Evolutionary conservation across 2,888 invertebrate species (phyloP), one percentile per base, ranked within the genome.

Genomic region (Heteromyza rotundicornis): DNA sequence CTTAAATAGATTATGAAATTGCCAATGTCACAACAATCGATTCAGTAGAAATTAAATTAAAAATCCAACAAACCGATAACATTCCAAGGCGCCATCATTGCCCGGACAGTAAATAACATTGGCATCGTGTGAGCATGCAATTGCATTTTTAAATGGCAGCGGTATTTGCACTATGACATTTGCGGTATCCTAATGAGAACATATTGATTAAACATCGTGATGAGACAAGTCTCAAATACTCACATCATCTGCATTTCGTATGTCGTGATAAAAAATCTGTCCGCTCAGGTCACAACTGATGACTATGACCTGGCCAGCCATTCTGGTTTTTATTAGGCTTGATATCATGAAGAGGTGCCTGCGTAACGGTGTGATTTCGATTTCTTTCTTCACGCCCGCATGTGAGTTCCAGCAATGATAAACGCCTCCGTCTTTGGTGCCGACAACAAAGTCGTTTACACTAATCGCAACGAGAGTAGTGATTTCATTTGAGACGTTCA

Each of bases 231-330:
- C n/a, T 60, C 7, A 47, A 22, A 20, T 17, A 64, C 64, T 35
- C 59, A 79, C 79, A 60, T 79, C 78, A 54, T 77, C 79, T 1
- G 62, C 64, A 54, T 73, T 73, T 1, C 71, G 66, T 59, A 80
- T 67, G 52, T 80, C 78, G 56, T 82, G 82, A 59, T 78, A 77
- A 61, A 72, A 78, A 8, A 82, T 72, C 64, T 83, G 79, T 2
- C 83, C 83, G 60, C 82, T 82, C 16, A 83, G 63, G 68, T 83
- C 83, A 59, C 80, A 81, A 60, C 81, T 82, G 12, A 83, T 66
- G 1, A 83, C 67, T 2, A 76, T 63, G n/a, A 62, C 71, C 5
- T 68, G 69, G 16, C 78, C 77, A 2, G 64, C 66, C 53, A 77
- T 63, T 22, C 70, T 65, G 0, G 72, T 68, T 53, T 73, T 76